Base-by-base conservation (phyloP, 1,140 invertebrate species). In the Sinonovacula constricta region DNA sequence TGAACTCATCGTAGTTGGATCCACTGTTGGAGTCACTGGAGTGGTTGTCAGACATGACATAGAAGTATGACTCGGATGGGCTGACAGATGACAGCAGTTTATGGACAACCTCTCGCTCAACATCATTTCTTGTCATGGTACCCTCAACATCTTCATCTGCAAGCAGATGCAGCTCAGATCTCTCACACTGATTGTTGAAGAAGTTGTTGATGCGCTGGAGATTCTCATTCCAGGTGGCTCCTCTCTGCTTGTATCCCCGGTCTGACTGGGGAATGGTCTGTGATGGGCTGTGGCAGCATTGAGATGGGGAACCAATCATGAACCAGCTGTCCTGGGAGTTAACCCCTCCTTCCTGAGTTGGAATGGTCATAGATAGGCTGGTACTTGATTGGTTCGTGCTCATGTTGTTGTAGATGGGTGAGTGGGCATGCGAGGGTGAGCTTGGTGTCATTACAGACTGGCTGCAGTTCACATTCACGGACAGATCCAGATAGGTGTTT, bases 271-370 rank as follows among this genome's bases (percentile, higher is more conserved):
- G 71, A 74, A 74, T 65, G 59, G 59, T 74, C 36, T 34, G 59
- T 34, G 57, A 74, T 74, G 71, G 71, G 51, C 71, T 74, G 24
- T 74, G 26, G 65, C 71, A 74, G 30, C 34, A 65, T 54, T 59
- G 31, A 33, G 71, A 74, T 30, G 71, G 71, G 39, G 59, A 65
- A 74, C 71, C 71, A 74, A 60, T 65, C 71, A 74, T 59, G 57
- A 49, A 65, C 71, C 71, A 74, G 71, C 39, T 45, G 31, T 74
- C 71, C 34, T 74, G 71, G 71, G 71, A 74, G 51, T 74, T 63
- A 74, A 63, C 62, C 65, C 71, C 71, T 60, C 71, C 71, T 74
- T 74, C 71, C 71, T 74, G 71, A 74, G 59, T 59, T 59, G 71
- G 71, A 74, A 74, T 74, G 71, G 71, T 74, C 71, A 74, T 74